Evolutionary conservation across 2,888 invertebrate species (phyloP).

Genomic region (Drosophila kuntzei): DNA sequence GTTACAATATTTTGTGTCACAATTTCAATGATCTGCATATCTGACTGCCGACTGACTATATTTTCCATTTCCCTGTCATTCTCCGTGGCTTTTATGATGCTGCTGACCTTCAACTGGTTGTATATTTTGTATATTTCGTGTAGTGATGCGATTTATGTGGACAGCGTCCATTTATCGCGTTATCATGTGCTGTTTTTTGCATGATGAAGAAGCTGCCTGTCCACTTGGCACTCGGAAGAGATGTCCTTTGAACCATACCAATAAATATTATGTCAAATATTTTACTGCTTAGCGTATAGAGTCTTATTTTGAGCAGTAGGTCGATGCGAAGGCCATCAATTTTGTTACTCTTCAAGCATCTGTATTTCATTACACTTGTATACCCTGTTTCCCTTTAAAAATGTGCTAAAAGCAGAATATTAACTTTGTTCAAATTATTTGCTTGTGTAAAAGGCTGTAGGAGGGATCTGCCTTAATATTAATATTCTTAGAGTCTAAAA

Average conservation of each 20-base stretch:
- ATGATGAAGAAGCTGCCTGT: conserved; percentile 14
- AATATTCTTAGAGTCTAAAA: no score
- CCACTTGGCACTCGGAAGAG: conserved; percentile 11
- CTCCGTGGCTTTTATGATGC: conserved; percentile 26
- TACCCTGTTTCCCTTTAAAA: not conserved
- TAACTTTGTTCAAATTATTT: not conserved
- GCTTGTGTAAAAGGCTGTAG: not conserved
- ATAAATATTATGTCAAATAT: conserved; percentile 76
- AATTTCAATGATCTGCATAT: conserved; percentile 72
- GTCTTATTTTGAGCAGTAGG: conserved; percentile 35
- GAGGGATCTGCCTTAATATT: not conserved
- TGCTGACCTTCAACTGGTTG: conserved; percentile 17
- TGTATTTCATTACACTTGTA: conserved; percentile 32
- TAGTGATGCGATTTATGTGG: conserved; percentile 59
- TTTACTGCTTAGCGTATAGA: conserved; percentile 34
- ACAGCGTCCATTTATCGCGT: conserved; percentile 72
- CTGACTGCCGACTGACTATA: conserved; percentile 16
- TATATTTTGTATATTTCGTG: conserved; percentile 26
- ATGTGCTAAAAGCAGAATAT: not conserved
- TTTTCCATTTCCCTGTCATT: conserved; percentile 31
- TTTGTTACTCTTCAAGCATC: conserved; percentile 40
- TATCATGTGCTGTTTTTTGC: conserved; percentile 56
- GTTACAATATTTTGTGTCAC: conserved; percentile 45
- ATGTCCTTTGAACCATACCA: conserved; percentile 33
- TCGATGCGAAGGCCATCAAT: conserved; percentile 36